These are phyloP conservation scores for Phymorhynchus buccinoides DNA, from an alignment of 1,140 invertebrate genomes.

Conservation along the genomic window DNA sequence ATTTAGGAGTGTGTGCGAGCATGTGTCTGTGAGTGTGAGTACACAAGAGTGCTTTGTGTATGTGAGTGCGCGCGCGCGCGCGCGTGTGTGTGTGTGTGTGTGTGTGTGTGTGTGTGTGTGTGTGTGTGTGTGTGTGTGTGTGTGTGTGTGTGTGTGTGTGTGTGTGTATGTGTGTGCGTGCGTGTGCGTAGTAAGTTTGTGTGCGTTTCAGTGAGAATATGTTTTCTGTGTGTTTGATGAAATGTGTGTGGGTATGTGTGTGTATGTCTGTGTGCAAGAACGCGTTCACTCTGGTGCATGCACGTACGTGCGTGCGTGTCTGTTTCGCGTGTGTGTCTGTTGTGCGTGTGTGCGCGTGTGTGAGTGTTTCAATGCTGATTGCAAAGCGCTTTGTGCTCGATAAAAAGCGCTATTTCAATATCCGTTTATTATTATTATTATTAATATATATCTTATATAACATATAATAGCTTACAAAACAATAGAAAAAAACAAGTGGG, in stretches of 20 bases:
- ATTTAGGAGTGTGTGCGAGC: background rate
- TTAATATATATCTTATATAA: too few relatives aligned
- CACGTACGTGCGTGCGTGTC: background rate
- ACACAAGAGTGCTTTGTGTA: background rate
- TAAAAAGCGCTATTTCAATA: too few relatives aligned
- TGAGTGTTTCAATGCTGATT: too few relatives aligned
- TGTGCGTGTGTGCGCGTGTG: slow-evolving; percentile 5
- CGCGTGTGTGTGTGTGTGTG: background rate
- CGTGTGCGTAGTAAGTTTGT: background rate
- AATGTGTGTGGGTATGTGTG: background rate
- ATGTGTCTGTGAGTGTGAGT: background rate
- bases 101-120: background rate
- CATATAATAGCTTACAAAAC: too few relatives aligned
- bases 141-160: background rate
- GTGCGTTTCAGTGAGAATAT: background rate
- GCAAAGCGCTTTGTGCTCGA: too few relatives aligned
- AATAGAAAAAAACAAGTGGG: too few relatives aligned
- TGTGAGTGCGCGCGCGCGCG: background rate
- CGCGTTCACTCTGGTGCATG: background rate
- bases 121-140: background rate
- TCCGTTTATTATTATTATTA: too few relatives aligned
- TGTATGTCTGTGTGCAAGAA: background rate
- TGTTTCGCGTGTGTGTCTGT: background rate
- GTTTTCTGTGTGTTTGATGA: too few relatives aligned
- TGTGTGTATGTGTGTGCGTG: background rate